Base-by-base conservation (phyloP, 2,113 vertebrate species). In the Lasiurus borealis region DNA sequence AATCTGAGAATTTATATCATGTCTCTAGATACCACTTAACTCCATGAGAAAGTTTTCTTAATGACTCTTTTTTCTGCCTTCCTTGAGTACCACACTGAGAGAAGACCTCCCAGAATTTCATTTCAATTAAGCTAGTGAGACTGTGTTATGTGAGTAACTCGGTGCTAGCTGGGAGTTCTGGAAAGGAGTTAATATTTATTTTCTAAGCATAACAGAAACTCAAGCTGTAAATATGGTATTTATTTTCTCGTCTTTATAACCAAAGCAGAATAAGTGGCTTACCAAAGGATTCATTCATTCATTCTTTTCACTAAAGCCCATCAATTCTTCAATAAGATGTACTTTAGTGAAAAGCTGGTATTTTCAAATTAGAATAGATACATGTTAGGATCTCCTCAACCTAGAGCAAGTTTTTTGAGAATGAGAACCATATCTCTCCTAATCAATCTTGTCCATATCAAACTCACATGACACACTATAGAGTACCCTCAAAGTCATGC, bases 111-210 rank as follows among this genome's bases (percentile, higher is more conserved):
- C 25, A 72, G 31, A 94, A 80, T 90, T 86, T 78, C 3, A 68
- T 84, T 92, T 88, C 15, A 50, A 34, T 57, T 57, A 57, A 91
- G 64, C 81, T 69, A 62, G 29, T 64, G 46, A 48, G 40, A 69
- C 15, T 82, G 0, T 89, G 40, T 8, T 85, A 57, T 81, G 29
- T 77, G 48, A 92, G 34, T 40, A 2, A 29, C 48, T 68, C 64
- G 31, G 48, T 84, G n/a, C 16, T 85, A n/a, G 8, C 46, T 83
- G 72, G n/a, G 27, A 59, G 2, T 71, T 85, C 66, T 90, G 46
- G 23, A 88, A 76, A 84, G 18, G 66, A 31, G 27, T 29, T 88
- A 46, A 44, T 68, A 90, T 77, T 77, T 85, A 52, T 80, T 93
- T 95, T 80, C 44, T 59, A 59, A 59, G 9, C 8, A 50, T 81